Percentiles rank a stretch among this genome's conserved stretches.
Conservation (phyloP, 2,888 invertebrate genomes). For the Sesamia inferens region DNA sequence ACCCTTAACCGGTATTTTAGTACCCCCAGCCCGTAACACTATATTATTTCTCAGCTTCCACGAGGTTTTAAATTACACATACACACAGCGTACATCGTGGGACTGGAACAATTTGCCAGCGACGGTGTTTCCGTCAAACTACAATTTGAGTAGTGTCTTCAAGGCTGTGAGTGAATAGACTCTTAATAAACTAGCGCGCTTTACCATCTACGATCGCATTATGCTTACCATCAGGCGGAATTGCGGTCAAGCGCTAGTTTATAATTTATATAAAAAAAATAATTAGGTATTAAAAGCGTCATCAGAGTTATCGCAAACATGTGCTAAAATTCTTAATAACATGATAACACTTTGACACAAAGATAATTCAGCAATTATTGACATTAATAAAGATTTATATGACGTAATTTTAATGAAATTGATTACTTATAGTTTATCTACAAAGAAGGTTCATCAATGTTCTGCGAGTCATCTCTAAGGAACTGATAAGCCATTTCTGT, state of each 20-base stretch:
- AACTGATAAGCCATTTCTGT: conserved; percentile 13
- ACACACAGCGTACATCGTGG: too few relatives aligned
- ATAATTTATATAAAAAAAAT: too few relatives aligned
- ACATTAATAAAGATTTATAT: conserved; percentile 28
- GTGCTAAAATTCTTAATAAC: conserved; percentile 42
- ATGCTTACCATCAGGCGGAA: too few relatives aligned
- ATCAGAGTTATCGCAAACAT: conserved; percentile 39
- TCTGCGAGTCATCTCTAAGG: conserved; percentile 18
- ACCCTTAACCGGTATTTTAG: too few relatives aligned
- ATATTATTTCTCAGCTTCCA: not conserved
- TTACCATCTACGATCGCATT: too few relatives aligned
- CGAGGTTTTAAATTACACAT: not conserved
- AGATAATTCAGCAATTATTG: conserved; percentile 43
- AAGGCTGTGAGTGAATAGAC: too few relatives aligned
- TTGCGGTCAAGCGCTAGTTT: too few relatives aligned
- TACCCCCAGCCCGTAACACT: too few relatives aligned
- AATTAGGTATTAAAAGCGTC: conserved; percentile 14
- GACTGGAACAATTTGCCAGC: too few relatives aligned
- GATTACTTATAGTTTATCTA: conserved; percentile 52
- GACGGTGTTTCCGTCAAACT: too few relatives aligned
- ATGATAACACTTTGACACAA: conserved; percentile 55
- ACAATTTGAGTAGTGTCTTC: too few relatives aligned
- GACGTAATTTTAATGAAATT: conserved; percentile 36
- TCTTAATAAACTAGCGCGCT: too few relatives aligned
- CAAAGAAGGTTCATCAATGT: conserved; percentile 44